Evolutionary conservation across 2,113 vertebrate species (phyloP).

Genomic region (Sander lucioperca): DNA sequence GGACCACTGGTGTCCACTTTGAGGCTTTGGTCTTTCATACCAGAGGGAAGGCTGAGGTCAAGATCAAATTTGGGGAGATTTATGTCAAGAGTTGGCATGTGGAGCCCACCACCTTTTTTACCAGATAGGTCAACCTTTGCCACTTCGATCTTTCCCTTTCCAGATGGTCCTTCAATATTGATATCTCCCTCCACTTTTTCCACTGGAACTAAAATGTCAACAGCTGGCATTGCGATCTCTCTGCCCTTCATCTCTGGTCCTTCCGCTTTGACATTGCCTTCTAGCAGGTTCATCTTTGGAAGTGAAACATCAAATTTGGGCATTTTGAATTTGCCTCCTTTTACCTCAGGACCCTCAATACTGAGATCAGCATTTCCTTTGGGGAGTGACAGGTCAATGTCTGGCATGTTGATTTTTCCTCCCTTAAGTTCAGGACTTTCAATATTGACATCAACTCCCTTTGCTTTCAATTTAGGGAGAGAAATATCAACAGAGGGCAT

Average conservation of each 20-base stretch:
- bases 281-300: slow-evolving; percentile 54
- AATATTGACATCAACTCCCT: slow-evolving; percentile 16
- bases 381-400: slow-evolving; percentile 55
- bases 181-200: slow-evolving; percentile 46
- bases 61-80: slow-evolving; percentile 78
- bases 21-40: slow-evolving; percentile 54
- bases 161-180: slow-evolving; percentile 44
- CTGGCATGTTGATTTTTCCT: slow-evolving; percentile 51
- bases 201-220: slow-evolving; percentile 60
- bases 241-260: slow-evolving; percentile 53
- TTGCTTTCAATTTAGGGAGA: slow-evolving; percentile 62
- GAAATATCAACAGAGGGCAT: slow-evolving; percentile 61
- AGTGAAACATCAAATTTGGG: slow-evolving; percentile 60
- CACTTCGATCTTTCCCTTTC: slow-evolving; percentile 52
- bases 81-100: slow-evolving; percentile 81
- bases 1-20: slow-evolving; percentile 32
- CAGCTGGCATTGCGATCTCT: slow-evolving; percentile 29
- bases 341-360: slow-evolving; percentile 30
- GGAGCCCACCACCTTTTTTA: slow-evolving; percentile 57
- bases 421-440: slow-evolving; percentile 46
- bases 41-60: slow-evolving; percentile 66
- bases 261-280: slow-evolving; percentile 14
- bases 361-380: slow-evolving; percentile 35
- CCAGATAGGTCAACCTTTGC: slow-evolving; percentile 58
- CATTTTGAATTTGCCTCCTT: slow-evolving; percentile 71